Base-by-base conservation (phyloP, 2,113 vertebrate genomes). In the Cepphus grylle region DNA sequence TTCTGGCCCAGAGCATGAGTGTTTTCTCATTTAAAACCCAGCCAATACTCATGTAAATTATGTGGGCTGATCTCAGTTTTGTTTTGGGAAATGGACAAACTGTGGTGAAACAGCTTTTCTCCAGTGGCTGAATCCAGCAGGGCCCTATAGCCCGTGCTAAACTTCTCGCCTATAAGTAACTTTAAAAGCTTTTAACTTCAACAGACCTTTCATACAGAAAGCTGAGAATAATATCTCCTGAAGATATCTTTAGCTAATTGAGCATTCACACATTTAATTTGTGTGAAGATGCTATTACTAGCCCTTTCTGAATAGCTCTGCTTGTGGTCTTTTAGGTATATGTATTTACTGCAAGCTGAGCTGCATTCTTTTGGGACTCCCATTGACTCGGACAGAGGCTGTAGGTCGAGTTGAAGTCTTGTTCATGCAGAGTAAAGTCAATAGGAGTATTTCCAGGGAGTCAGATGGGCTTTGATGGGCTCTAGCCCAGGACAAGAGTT, bases 101-200 rank as follows among this genome's bases (percentile, higher is more conserved):
- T 77, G 42, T 50, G 76, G 74, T 50, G 27, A 76, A 96, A 84
- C 14, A 93, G n/a, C 59, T 94, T 95, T 91, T 74, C 69, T 89
- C 27, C 69, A 45, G 65, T 32, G 83, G 32, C 25, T 56, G 21
- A 86, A 72, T 69, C 73, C 56, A 69, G 23, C 59, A 67, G 40
- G 36, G 21, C 12, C 17, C 61, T 55, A 53, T 8, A 79, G 61
- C 12, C 17, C 2, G 1, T 18, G 19, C 30, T 63, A 63, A 65
- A 45, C 18, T 43, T 76, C 38, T 42, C 2, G 59, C 38, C 16
- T 40, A 2, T 21, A 72, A 73, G 27, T 65, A 86, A 55, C 18
- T 43, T 50, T 5, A 66, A 80, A 88, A 55, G 45, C 22, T 92
- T 73, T 47, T 47, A 53, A 62, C 6, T 81, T 92, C 23, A 67